phyloP scores from a whole-genome alignment of 2,888 invertebrate species.

The Baronia brevicornis region DNA sequence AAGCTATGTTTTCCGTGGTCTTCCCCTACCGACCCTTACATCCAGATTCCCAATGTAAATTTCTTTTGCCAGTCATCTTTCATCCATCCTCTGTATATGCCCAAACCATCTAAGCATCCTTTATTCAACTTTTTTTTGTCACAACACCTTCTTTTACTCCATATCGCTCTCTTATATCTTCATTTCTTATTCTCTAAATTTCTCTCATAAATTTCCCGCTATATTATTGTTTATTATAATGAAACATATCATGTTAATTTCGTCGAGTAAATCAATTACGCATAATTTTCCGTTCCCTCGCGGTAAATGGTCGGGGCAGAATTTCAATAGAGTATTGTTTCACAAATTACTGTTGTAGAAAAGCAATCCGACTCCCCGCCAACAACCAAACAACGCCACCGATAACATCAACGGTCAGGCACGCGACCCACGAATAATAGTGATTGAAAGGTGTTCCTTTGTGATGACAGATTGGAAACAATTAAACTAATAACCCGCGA shows the following conservation, averaged over 20 bases:
- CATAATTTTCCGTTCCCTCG: slow-evolving; percentile 17
- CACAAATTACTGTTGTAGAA: slow-evolving; percentile 38
- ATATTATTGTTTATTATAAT: no score
- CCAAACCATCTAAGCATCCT: no score
- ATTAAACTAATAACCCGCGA: slow-evolving; percentile 6
- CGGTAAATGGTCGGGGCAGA: slow-evolving; percentile 26
- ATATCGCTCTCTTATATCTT: no score
- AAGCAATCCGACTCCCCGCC: slow-evolving; percentile 31
- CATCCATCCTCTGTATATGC: no score
- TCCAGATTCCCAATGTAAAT: no score
- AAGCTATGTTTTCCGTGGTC: no score
- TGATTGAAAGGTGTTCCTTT: slow-evolving; percentile 25
- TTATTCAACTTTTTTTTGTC: no score
- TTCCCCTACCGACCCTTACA: no score
- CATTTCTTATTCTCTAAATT: no score
- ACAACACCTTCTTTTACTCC: no score
- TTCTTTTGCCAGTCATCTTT: no score
- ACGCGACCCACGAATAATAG: slow-evolving; percentile 27
- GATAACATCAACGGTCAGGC: slow-evolving; percentile 40
- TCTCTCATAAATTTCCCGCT: no score
- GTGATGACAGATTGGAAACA: slow-evolving; percentile 12
- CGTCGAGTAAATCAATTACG: slow-evolving; percentile 23
- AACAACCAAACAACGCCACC: slow-evolving; percentile 31
- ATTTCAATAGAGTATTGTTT: slow-evolving; percentile 33
- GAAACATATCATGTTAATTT: slow-evolving; percentile 13